Conservation (phyloP, 1,140 invertebrate genomes). For the Geopemphigus sp. region DNA sequence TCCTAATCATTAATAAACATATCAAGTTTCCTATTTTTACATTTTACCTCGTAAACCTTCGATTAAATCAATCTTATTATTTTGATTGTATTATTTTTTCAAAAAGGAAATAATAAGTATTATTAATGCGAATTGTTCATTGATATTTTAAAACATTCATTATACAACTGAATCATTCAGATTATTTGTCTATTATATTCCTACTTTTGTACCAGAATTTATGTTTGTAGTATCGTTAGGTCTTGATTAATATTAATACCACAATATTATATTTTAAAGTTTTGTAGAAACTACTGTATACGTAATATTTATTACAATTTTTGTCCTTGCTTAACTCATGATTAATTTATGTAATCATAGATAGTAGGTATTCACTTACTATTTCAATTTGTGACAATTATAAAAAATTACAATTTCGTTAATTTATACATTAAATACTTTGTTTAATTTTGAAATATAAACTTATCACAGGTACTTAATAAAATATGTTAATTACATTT, state of each 20-base stretch:
- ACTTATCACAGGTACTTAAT: too few relatives aligned
- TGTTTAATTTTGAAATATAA: too few relatives aligned
- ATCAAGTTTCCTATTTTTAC: conserved; percentile 21
- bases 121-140: background rate
- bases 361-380: background rate
- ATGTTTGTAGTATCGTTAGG: too few relatives aligned
- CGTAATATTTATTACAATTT: background rate
- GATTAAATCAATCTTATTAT: background rate
- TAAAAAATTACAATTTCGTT: too few relatives aligned
- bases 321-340: background rate
- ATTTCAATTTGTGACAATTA: background rate
- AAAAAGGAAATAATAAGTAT: too few relatives aligned
- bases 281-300: background rate
- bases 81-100: background rate
- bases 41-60: background rate
- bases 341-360: background rate
- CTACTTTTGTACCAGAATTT: background rate
- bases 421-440: too few relatives aligned
- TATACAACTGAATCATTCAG: background rate
- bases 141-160: background rate
- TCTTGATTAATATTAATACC: too few relatives aligned
- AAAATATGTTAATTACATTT: too few relatives aligned
- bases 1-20: background rate
- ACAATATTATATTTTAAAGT: background rate
- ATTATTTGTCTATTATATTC: background rate